Percentiles rank a stretch among this genome's conserved stretches.
Evolutionary conservation across 2,797 vertebrate genomes (phyloP).

Genomic region (Pseudochirops corinnae): DNA sequence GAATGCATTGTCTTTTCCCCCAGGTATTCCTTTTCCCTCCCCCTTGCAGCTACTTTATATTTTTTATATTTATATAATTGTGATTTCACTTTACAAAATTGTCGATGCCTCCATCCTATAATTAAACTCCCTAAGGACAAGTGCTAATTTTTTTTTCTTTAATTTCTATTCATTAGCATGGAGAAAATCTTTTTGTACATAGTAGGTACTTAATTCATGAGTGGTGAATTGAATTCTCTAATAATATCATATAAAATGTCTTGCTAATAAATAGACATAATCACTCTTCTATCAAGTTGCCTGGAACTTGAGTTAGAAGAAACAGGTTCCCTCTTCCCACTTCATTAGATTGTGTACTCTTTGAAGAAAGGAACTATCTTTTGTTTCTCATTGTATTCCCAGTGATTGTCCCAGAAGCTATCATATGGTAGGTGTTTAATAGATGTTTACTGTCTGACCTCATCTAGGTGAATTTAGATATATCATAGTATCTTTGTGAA

Average conservation of each 20-base stretch:
- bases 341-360: background rate
- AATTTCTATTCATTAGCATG: background rate
- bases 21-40: background rate
- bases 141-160: background rate
- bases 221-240: background rate
- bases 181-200: background rate
- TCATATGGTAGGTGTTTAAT: background rate
- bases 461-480: background rate
- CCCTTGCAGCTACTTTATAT: background rate
- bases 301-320: background rate
- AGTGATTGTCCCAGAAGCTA: background rate
- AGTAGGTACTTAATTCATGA: background rate
- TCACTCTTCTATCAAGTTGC: background rate
- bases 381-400: background rate
- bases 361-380: background rate
- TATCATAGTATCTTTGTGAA: background rate
- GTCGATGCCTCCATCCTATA: background rate
- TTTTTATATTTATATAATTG: background rate
- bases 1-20: background rate
- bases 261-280: background rate
- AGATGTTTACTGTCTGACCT: background rate
- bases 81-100: too few relatives aligned
- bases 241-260: background rate
- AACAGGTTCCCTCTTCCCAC: background rate
- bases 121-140: background rate